Evolutionary conservation across 2,113 vertebrate genomes (phyloP), one percentile per base, ranked within the genome.

Genomic region (Neodontobutis hainanensis): DNA sequence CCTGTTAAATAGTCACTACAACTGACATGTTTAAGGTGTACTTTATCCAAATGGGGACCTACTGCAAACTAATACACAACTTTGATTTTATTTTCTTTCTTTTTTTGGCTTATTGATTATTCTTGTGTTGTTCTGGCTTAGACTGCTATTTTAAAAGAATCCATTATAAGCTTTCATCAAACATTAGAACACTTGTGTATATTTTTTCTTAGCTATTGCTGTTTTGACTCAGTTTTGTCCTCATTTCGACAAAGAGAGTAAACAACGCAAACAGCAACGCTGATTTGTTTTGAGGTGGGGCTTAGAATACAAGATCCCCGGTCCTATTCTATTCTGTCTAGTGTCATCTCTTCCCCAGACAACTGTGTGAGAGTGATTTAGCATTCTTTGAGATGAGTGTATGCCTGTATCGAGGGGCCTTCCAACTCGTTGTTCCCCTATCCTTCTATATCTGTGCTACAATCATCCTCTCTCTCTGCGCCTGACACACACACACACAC

Each of bases 311-410:
- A 73, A 69, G 69, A 73, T 53, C 76, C 81, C 19, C 66, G 73
- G 70, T 77, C 78, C 60, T 76, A 47, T 74, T 84, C 67, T 77
- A 78, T 85, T 90, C 82, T 86, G 79, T 89, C 82, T 86, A 84
- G 81, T 85, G 85, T 79, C 46, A 5, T 68, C 69, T 86, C 76
- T 79, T 87, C 72, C 80, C 68, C 78, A 87, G 61, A 73, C 65
- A 77, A 70, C 12, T 62, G 55, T 75, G 59, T 72, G 75, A 66
- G 73, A 68, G 72, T 85, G 85, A 87, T 87, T 83, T 89, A 78
- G 81, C 82, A 83, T 88, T 90, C 84, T 89, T 81, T 88, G 84
- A 87, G 83, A 89, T 85, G 83, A 87, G 68, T 82, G 80, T 62
- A 71, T 44, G 73, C 59, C 70, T 84, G 85, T 83, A 88, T 89